Percentiles rank a stretch among this genome's conserved stretches.
phyloP scores from a whole-genome alignment of 2,888 invertebrate genomes.

The Craniophora ligustri region DNA sequence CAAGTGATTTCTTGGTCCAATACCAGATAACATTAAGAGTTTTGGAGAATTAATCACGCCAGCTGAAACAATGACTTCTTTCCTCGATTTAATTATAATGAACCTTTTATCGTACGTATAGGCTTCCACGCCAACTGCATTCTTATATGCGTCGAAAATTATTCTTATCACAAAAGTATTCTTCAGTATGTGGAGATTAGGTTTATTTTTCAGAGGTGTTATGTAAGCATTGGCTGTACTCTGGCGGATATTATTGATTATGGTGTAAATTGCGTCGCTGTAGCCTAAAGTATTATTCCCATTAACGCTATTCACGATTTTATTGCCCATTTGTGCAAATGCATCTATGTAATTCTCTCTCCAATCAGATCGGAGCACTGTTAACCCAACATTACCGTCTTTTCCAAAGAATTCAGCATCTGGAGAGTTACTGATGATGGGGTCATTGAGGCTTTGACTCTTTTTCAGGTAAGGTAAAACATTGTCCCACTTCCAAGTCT shows the following conservation, averaged over 20 bases:
- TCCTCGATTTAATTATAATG: conserved; percentile 47
- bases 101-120: conserved; percentile 28
- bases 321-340: conserved; percentile 72
- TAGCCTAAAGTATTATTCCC: conserved; percentile 67
- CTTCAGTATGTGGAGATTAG: conserved; percentile 31
- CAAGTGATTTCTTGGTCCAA: conserved; percentile 66
- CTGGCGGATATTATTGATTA: conserved; percentile 42
- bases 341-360: conserved; percentile 60
- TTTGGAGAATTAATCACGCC: conserved; percentile 68
- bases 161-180: conserved; percentile 24
- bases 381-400: conserved; percentile 50
- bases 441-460: conserved; percentile 56
- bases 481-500: conserved; percentile 60
- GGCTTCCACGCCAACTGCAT: conserved; percentile 60
- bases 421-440: conserved; percentile 35
- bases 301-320: conserved; percentile 60
- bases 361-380: conserved; percentile 1
- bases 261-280: conserved; percentile 44
- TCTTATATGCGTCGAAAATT: conserved; percentile 36
- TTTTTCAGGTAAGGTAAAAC: conserved; percentile 65
- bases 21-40: conserved; percentile 69
- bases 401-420: conserved; percentile 50
- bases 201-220: conserved; percentile 9
- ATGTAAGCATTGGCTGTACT: conserved; percentile 17
- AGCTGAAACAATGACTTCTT: conserved; percentile 67